Conservation (phyloP, 2,797 vertebrate genomes). For the Iguana delicatissima region DNA sequence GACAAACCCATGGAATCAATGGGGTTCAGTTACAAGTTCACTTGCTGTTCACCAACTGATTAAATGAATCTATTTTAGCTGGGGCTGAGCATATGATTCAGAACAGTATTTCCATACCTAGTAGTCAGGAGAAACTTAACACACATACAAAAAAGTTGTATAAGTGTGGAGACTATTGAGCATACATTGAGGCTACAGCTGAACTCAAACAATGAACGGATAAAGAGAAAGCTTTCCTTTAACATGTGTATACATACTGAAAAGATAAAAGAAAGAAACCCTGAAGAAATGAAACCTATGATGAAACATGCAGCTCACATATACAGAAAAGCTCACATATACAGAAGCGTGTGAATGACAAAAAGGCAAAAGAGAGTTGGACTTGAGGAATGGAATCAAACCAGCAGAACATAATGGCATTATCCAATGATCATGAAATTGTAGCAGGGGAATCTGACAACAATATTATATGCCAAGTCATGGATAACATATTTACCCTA, state of each 20-base stretch:
- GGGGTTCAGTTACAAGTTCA: too few species aligned
- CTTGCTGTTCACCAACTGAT: too few species aligned
- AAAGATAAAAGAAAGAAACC: background rate
- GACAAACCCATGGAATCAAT: too few species aligned
- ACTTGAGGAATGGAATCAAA: background rate
- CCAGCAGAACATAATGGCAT: background rate
- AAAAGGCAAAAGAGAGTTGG: background rate
- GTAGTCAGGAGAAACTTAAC: background rate
- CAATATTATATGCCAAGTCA: background rate
- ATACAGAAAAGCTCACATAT: background rate
- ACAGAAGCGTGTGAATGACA: background rate
- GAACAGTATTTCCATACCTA: background rate
- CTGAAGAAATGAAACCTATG: background rate
- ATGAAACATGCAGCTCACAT: background rate
- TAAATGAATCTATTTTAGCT: too few species aligned
- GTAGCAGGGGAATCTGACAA: background rate
- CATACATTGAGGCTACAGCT: background rate
- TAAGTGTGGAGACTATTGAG: background rate
- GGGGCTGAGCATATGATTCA: too few species aligned
- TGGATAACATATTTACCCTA: background rate
- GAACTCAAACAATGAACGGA: background rate
- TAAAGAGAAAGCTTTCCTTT: background rate
- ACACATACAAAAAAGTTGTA: background rate
- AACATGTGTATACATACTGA: background rate
- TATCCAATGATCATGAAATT: background rate